Percentiles rank a stretch among this genome's conserved stretches.
These are phyloP conservation scores for Orbicella faveolata DNA, from an alignment of 64 coral and sea anemone species.

Conservation along the genomic window DNA sequence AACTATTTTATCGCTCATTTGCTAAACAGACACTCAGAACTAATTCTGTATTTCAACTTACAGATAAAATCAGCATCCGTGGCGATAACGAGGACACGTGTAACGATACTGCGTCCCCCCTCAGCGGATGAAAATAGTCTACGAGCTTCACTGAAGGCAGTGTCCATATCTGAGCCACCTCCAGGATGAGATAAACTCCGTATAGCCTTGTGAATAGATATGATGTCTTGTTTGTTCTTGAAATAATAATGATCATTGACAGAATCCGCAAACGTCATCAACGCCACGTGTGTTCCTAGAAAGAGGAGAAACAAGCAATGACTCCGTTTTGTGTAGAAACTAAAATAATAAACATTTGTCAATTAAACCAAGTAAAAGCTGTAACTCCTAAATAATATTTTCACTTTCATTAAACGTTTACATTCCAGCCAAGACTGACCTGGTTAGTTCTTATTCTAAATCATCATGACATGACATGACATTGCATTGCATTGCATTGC, in stretches of 20 bases:
- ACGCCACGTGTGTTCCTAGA: conserved; percentile 6
- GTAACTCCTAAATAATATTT: too few relatives aligned
- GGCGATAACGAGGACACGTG: conserved; percentile 12
- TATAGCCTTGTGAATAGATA: background rate
- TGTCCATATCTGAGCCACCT: conserved; percentile 17
- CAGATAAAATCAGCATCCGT: conserved; percentile 16
- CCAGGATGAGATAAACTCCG: background rate
- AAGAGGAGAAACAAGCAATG: background rate
- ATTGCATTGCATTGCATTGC: too few relatives aligned
- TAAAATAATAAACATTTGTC: too few relatives aligned
- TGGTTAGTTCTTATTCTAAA: too few relatives aligned
- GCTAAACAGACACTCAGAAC: too few relatives aligned
- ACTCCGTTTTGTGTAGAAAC: too few relatives aligned
- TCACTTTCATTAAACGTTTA: too few relatives aligned
- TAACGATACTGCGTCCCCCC: background rate
- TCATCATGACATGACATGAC: too few relatives aligned
- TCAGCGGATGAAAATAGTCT: background rate
- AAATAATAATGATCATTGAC: background rate
- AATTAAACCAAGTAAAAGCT: too few relatives aligned
- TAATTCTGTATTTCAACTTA: background rate
- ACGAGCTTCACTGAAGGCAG: background rate
- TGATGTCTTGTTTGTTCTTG: conserved; percentile 6
- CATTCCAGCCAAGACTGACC: too few relatives aligned
- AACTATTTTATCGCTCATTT: too few relatives aligned
- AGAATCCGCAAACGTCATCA: background rate